Evolutionary conservation across 1,140 invertebrate species (phyloP), one percentile per base, ranked within the genome.

Genomic region (Hycleus cichorii): DNA sequence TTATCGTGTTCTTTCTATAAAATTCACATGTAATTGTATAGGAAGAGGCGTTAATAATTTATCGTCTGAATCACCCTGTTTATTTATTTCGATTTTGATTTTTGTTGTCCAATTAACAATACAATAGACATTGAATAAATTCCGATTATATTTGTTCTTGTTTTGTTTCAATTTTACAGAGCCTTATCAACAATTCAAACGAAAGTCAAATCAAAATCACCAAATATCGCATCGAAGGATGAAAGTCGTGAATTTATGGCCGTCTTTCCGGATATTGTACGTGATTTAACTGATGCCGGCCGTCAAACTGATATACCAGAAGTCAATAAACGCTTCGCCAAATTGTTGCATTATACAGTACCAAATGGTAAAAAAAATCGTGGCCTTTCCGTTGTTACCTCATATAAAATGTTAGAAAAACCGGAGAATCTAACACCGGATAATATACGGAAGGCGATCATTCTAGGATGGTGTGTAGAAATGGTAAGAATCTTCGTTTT

Each of bases 401-500:
- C 92, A 0, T 96, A 91, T 69, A 88, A 85, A 71, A 81, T 85
- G 71, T 71, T 97, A 6, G 79, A 80, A 63, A 73, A 79, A 49
- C 74, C 74, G 0, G 75, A 83, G 43, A 78, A 78, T 56, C 70
- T 88, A 2, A 89, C 86, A 1, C 83, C 87, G 0, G 89, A 94
- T 65, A 90, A 91, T 65, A 73, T 94, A 38, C 82, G 85, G 66
- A 69, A 87, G 26, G 89, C 90, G 0, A 85, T 90, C 60, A 85
- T 96, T 59, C 77, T 97, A 66, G 94, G 92, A 55, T 98, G 94
- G 95, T 95, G 92, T 74, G 80, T 91, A 47, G 94, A 97, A 85
- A 83, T 95, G 84, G 92, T 95, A 77, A 77, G 82, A 6, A 42
- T 76, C 66, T 44, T 39, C 24, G 26, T 18, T 26, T 43, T 5